Evolutionary conservation across 2,888 invertebrate species (phyloP).

Genomic region (Boloria euphrosyne): DNA sequence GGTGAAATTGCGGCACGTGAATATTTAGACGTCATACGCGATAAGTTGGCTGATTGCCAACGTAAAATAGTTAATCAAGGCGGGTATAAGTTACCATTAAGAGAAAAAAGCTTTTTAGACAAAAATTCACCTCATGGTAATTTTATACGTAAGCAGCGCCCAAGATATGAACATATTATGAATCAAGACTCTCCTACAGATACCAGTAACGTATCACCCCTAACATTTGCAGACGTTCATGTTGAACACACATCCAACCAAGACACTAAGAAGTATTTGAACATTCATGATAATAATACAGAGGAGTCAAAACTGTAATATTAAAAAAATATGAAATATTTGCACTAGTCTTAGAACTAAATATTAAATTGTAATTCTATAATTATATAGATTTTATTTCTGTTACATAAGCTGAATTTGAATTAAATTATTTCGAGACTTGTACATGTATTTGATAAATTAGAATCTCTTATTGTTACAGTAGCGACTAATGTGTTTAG

Average conservation of each 20-base stretch:
- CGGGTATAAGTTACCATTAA: constrained; percentile 66
- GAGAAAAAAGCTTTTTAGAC: constrained; percentile 59
- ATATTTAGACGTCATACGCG: constrained; percentile 79
- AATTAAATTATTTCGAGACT: constrained; percentile 5
- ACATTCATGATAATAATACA: constrained; percentile 43
- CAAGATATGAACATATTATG: constrained; percentile 61
- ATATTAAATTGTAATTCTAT: too few relatives aligned
- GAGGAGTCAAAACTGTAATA: constrained; percentile 72
- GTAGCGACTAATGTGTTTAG: constrained; percentile 25
- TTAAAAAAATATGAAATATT: not conserved
- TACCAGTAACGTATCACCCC: constrained; percentile 52
- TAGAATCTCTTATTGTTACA: constrained; percentile 36
- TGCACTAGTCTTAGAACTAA: not conserved
- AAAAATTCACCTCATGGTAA: constrained; percentile 47
- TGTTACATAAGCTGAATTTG: too few relatives aligned
- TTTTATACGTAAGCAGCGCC: constrained; percentile 56
- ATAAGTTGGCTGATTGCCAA: constrained; percentile 75
- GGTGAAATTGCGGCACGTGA: constrained; percentile 79
- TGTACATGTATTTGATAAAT: constrained; percentile 14
- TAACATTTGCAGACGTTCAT: constrained; percentile 72
- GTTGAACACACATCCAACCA: constrained; percentile 49
- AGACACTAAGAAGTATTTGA: constrained; percentile 52
- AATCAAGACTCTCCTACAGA: constrained; percentile 67
- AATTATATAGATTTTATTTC: too few relatives aligned
- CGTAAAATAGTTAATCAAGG: constrained; percentile 67